phyloP scores from a whole-genome alignment of 2,797 vertebrate genomes.

The Loriculus beryllinus region DNA sequence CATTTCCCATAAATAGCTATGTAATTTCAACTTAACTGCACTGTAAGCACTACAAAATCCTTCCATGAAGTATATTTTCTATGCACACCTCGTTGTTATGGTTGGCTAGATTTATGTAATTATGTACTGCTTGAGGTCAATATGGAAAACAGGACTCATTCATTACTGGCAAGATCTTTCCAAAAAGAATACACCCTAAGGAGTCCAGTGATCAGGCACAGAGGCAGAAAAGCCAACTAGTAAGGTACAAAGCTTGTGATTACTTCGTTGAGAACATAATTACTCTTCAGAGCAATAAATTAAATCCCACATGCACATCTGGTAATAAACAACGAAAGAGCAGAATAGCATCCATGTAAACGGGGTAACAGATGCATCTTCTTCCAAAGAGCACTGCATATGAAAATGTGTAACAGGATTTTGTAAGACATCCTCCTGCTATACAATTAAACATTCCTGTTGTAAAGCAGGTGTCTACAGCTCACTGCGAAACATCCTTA shows the following conservation, averaged over 20 bases:
- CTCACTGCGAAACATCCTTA: background rate
- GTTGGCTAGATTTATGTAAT: slow-evolving; percentile 48
- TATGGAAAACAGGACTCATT: slow-evolving; percentile 38
- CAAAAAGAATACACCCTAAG: background rate
- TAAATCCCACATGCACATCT: background rate
- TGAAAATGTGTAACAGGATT: accelerated
- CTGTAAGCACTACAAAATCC: background rate
- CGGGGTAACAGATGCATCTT: background rate
- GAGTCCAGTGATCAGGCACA: background rate
- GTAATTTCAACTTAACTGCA: slow-evolving; percentile 41
- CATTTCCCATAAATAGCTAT: slow-evolving; percentile 14
- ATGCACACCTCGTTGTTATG: background rate
- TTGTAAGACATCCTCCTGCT: background rate
- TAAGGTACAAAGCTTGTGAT: background rate
- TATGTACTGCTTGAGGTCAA: slow-evolving; percentile 27
- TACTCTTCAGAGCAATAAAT: background rate
- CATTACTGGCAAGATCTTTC: slow-evolving; percentile 29
- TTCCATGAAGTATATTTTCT: slow-evolving; percentile 20
- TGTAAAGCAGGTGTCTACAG: background rate
- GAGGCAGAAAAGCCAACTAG: background rate
- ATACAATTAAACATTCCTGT: background rate
- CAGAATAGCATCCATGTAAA: background rate
- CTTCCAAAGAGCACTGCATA: background rate
- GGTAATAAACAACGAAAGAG: background rate
- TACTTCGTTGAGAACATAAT: background rate